These are phyloP conservation scores for Adelges cooleyi DNA, from an alignment of 1,140 invertebrate genomes.

Conservation along the genomic window DNA sequence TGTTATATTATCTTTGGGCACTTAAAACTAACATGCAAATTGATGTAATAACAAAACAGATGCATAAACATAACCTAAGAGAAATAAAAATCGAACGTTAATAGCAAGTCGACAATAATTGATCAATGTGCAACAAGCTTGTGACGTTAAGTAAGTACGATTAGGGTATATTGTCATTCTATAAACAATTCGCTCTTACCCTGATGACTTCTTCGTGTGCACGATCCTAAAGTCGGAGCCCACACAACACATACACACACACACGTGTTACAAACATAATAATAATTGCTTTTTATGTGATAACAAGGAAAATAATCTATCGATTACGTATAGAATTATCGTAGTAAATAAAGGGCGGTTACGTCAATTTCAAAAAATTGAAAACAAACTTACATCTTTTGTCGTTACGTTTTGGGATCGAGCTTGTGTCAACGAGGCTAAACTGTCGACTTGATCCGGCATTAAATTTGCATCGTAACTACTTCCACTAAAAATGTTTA, in stretches of 20 bases:
- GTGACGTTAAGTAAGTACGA: conserved; percentile 9
- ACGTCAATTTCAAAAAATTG: not conserved
- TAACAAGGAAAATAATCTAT: not conserved
- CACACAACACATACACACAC: conserved; percentile 18
- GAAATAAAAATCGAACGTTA: too few relatives aligned
- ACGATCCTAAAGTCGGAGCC: conserved; percentile 25
- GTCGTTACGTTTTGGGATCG: conserved; percentile 29
- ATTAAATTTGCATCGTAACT: conserved; percentile 61
- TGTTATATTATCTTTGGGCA: too few relatives aligned
- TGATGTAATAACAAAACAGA: too few relatives aligned
- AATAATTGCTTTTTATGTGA: conserved; percentile 1
- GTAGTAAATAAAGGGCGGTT: not conserved
- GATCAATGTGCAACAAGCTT: conserved; percentile 4
- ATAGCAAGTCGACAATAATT: not conserved
- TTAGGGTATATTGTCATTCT: conserved; percentile 13
- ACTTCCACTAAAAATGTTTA: conserved; percentile 46
- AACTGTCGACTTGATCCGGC: conserved; percentile 46
- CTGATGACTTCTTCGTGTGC: conserved; percentile 26
- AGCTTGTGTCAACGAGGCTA: conserved; percentile 32
- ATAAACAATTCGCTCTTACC: conserved; percentile 15
- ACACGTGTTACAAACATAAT: conserved; percentile 20
- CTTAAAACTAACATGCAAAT: too few relatives aligned
- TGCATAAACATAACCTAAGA: too few relatives aligned
- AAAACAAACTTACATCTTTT: conserved; percentile 16
- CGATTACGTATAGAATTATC: too few relatives aligned